Evolutionary conservation across 2,888 invertebrate genomes (phyloP).

Genomic region (Amphimallon solstitiale): DNA sequence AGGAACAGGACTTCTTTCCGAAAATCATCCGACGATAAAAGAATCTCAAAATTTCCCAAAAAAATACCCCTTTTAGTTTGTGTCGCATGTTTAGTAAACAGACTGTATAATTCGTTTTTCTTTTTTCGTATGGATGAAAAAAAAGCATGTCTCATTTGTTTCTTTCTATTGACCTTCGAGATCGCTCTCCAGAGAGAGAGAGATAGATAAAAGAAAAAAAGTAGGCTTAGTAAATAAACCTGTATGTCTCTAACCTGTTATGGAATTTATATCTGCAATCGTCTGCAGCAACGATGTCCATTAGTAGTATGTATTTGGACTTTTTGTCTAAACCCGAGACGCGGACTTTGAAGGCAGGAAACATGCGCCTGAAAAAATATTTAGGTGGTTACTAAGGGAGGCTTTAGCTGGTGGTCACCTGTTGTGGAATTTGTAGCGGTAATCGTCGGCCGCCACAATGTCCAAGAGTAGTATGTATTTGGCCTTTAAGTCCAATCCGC

Average conservation of each 20-base stretch:
- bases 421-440: slow-evolving; percentile 97
- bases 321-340: slow-evolving; percentile 96
- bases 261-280: slow-evolving; percentile 96
- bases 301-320: slow-evolving; percentile 96
- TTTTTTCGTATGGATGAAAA: slow-evolving; percentile 5
- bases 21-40: too few species aligned
- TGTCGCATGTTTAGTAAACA: too few species aligned
- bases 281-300: slow-evolving; percentile 97
- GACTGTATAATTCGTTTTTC: background rate
- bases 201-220: slow-evolving; percentile 25
- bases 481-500: slow-evolving; percentile 97
- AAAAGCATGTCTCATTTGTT: background rate
- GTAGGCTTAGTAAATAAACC: slow-evolving; percentile 1
- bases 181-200: background rate
- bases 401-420: slow-evolving; percentile 68
- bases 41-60: too few species aligned
- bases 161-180: background rate
- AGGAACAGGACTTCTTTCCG: too few species aligned
- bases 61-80: too few species aligned
- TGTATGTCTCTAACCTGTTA: slow-evolving; percentile 76
- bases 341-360: slow-evolving; percentile 97
- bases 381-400: slow-evolving; percentile 33
- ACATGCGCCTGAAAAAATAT: slow-evolving; percentile 89
- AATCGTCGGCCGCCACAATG: slow-evolving; percentile 99
- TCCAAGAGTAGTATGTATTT: slow-evolving; percentile 99